Percentiles rank a stretch among this genome's conserved stretches.
Evolutionary conservation across 2,888 invertebrate species (phyloP).

Genomic region (Heliothis peltigera): DNA sequence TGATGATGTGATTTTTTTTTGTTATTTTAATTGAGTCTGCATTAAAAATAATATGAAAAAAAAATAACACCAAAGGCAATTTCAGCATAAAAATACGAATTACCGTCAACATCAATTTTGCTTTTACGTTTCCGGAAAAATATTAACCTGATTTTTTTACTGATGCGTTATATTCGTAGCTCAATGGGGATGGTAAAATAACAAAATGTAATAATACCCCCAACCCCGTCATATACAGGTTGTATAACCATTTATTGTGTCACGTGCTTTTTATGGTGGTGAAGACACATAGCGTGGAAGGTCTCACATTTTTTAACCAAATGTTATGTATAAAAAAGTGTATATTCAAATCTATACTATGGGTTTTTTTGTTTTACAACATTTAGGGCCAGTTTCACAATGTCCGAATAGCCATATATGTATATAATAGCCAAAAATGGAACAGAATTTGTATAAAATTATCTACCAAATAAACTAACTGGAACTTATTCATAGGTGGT

Average conservation of each 20-base stretch:
- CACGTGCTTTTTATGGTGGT: conserved; percentile 42
- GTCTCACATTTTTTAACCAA: background rate
- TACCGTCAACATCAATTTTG: background rate
- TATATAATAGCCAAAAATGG: too few species aligned
- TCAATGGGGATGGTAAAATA: conserved; percentile 46
- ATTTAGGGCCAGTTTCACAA: too few species aligned
- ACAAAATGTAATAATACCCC: conserved; percentile 54
- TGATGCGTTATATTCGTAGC: conserved; percentile 43
- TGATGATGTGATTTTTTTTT: too few species aligned
- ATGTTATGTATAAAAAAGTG: background rate
- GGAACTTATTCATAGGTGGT: too few species aligned
- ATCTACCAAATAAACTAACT: too few species aligned
- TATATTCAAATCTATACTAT: background rate
- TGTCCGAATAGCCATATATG: too few species aligned
- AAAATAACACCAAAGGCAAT: background rate
- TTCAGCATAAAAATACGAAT: conserved; percentile 5
- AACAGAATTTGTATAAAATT: too few species aligned
- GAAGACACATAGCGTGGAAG: conserved; percentile 6
- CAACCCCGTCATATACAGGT: conserved; percentile 42
- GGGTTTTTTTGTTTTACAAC: background rate
- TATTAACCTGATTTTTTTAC: conserved; percentile 49
- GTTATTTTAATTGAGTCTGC: too few species aligned
- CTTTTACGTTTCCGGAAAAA: conserved; percentile 26
- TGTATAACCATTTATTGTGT: conserved; percentile 40
- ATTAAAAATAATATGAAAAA: background rate